phyloP scores from a whole-genome alignment of 2,113 vertebrate species.

The Ondatra zibethicus region DNA sequence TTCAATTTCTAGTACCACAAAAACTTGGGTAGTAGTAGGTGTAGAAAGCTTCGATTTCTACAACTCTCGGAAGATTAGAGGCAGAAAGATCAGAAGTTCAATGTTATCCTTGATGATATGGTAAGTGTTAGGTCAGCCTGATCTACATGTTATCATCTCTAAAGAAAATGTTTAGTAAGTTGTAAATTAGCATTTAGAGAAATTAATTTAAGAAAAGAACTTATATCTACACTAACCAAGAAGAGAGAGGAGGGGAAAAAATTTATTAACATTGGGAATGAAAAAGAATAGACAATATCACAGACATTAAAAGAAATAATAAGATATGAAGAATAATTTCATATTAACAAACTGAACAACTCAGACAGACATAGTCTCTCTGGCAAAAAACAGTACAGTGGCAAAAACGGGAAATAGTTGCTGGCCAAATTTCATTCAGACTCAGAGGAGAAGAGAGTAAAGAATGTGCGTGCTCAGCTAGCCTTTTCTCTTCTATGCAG shows the following conservation, averaged over 20 bases:
- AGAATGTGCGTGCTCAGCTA: neutral
- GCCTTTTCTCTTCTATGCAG: neutral
- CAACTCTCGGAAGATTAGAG: neutral
- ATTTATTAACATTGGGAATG: neutral
- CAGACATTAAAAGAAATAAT: neutral
- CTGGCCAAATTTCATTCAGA: neutral
- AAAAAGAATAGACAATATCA: neutral
- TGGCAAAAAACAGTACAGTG: neutral
- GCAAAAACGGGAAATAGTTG: neutral
- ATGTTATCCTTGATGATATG: neutral
- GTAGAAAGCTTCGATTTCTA: neutral
- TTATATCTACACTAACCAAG: neutral
- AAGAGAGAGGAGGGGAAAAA: neutral
- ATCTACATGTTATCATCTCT: neutral
- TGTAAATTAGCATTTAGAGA: neutral
- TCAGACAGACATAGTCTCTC: neutral
- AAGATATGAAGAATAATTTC: neutral
- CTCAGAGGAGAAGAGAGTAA: neutral
- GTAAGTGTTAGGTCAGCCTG: neutral
- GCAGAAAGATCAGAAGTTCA: neutral
- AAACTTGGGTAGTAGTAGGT: neutral
- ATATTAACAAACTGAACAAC: neutral
- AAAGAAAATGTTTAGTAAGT: neutral
- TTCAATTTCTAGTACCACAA: neutral
- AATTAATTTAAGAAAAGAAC: neutral